Evolutionary conservation across 2,888 invertebrate genomes (phyloP).

Genomic region (Eudemis profundana): DNA sequence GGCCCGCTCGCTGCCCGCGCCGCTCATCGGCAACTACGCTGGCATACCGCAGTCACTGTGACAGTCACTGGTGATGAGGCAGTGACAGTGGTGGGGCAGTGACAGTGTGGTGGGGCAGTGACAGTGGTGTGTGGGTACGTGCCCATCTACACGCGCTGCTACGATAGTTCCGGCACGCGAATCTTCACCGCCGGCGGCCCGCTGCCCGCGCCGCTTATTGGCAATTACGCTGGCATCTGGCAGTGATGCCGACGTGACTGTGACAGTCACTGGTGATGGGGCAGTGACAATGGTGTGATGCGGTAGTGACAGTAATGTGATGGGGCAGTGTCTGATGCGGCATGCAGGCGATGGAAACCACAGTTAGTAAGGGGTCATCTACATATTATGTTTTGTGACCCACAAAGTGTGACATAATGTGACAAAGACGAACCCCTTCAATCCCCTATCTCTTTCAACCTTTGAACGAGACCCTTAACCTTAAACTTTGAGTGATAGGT

Average conservation of each 20-base stretch:
- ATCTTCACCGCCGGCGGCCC: constrained; percentile 98
- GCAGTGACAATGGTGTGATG: not conserved
- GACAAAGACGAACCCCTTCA: too few relatives aligned
- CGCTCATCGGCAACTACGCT: not conserved
- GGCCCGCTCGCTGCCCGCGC: constrained; percentile 90
- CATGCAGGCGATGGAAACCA: too few relatives aligned
- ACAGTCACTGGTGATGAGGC: not conserved
- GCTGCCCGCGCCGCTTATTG: constrained; percentile 65
- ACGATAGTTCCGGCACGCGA: constrained; percentile 95
- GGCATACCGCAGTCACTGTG: constrained; percentile 15
- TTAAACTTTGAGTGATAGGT: too few relatives aligned
- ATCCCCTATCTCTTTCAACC: too few relatives aligned
- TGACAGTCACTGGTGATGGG: constrained; percentile 4
- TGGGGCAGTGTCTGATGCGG: too few relatives aligned
- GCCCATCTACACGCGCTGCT: constrained; percentile 98
- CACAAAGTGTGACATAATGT: too few relatives aligned
- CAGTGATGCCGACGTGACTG: constrained; percentile 20
- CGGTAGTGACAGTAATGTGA: constrained; percentile 4
- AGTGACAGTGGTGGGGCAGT: not conserved
- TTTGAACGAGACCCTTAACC: too few relatives aligned
- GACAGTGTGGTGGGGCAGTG: not conserved
- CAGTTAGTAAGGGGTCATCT: too few relatives aligned
- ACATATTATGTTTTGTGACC: too few relatives aligned
- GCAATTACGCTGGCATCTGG: not conserved
- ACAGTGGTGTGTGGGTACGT: too few relatives aligned